phyloP scores from a whole-genome alignment of 1,140 invertebrate genomes.

The Diorhabda sublineata region DNA sequence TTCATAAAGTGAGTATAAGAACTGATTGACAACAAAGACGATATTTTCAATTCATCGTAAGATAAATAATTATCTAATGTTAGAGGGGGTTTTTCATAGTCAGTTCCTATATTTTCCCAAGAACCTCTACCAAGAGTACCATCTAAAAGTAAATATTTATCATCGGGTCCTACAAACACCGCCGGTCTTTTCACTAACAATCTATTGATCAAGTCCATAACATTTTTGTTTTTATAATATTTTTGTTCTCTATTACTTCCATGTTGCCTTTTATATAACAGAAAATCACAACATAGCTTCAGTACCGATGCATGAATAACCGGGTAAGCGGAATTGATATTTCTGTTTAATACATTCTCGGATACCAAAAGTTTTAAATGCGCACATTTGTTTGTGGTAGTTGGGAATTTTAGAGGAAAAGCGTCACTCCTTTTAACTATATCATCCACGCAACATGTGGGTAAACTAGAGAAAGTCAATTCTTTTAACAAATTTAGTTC shows the following conservation, averaged over 20 bases:
- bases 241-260: slow-evolving; percentile 53
- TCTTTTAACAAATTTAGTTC: not conserved
- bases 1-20: slow-evolving; percentile 38
- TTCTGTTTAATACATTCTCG: slow-evolving; percentile 41
- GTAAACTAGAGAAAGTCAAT: not conserved
- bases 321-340: slow-evolving; percentile 51
- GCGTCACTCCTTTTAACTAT: slow-evolving; percentile 47
- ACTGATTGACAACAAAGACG: slow-evolving; percentile 34
- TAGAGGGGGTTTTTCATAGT: slow-evolving; percentile 46
- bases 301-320: slow-evolving; percentile 50
- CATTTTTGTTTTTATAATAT: slow-evolving; percentile 55
- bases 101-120: slow-evolving; percentile 48
- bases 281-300: slow-evolving; percentile 47
- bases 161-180: slow-evolving; percentile 51
- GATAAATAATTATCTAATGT: slow-evolving; percentile 32
- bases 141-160: slow-evolving; percentile 52
- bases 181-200: slow-evolving; percentile 55
- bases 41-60: slow-evolving; percentile 39
- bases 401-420: slow-evolving; percentile 49
- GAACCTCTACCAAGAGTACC: slow-evolving; percentile 47
- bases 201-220: slow-evolving; percentile 54
- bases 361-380: slow-evolving; percentile 42
- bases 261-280: slow-evolving; percentile 49
- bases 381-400: slow-evolving; percentile 44
- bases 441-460: slow-evolving; percentile 34